A percentile compares a stretch with the other conserved stretches of the same genome.
Conservation (phyloP, 2,888 invertebrate species). For the Geotrupes spiniger region DNA sequence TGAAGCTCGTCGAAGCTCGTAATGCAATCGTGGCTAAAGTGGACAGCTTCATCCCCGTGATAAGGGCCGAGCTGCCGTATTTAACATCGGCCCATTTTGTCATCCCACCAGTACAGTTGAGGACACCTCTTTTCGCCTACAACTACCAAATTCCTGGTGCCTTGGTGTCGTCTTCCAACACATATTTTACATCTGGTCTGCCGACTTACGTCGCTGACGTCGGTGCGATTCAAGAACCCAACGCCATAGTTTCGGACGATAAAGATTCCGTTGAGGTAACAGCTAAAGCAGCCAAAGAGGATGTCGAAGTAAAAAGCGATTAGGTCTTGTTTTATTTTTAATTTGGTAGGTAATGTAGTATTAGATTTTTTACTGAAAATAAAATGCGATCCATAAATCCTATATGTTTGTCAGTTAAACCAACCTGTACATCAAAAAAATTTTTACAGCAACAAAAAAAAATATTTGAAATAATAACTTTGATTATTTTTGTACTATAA, state of each 20-base stretch:
- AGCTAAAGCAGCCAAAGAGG: slow-evolving; percentile 18
- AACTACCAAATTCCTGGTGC: slow-evolving; percentile 22
- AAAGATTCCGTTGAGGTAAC: slow-evolving; percentile 19
- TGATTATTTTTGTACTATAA: too few relatives aligned
- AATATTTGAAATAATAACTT: too few relatives aligned
- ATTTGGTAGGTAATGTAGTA: neutral
- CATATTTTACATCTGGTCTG: slow-evolving; percentile 11
- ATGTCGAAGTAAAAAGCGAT: slow-evolving; percentile 17
- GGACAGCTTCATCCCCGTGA: slow-evolving; percentile 5
- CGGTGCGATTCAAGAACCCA: too few relatives aligned
- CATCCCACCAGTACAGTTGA: neutral
- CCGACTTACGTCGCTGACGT: too few relatives aligned
- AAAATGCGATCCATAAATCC: slow-evolving; percentile 7
- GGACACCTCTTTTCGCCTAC: slow-evolving; percentile 11
- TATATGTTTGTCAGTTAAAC: too few relatives aligned
- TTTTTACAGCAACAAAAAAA: too few relatives aligned
- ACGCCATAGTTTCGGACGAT: slow-evolving; percentile 7
- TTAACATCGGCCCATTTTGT: neutral
- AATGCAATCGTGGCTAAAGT: too few relatives aligned
- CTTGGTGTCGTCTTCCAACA: neutral
- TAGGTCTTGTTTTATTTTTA: slow-evolving; percentile 11
- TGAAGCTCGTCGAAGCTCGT: slow-evolving; percentile 42
- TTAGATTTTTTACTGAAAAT: slow-evolving; percentile 5
- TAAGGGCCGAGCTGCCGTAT: too few relatives aligned
- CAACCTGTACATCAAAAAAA: too few relatives aligned